Evolutionary conservation across 2,797 vertebrate species (phyloP).

Genomic region (Phoxinus dragarum): DNA sequence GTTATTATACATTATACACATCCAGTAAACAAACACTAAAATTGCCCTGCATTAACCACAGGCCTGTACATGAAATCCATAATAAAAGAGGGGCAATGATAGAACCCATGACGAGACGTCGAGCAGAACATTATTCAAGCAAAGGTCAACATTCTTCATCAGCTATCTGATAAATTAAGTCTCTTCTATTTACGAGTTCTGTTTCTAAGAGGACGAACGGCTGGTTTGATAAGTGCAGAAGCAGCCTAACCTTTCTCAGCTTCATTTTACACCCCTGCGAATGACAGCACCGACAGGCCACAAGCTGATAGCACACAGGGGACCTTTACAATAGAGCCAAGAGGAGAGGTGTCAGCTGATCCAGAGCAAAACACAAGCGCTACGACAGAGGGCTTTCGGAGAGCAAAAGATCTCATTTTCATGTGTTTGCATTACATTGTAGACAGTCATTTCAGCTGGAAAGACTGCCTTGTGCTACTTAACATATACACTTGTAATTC

Average conservation of each 20-base stretch:
- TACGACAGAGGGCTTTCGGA: conserved; percentile 6
- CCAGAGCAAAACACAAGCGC: conserved; percentile 41
- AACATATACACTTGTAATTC: neutral
- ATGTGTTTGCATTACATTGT: neutral
- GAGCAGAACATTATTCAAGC: conserved; percentile 29
- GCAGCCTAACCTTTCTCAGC: conserved; percentile 50
- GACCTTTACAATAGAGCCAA: conserved; percentile 47
- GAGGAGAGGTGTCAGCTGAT: conserved; percentile 51
- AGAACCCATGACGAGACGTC: neutral
- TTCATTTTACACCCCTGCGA: conserved; percentile 50
- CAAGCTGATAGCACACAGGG: conserved; percentile 56
- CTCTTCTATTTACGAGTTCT: conserved; percentile 26
- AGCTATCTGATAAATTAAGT: conserved; percentile 7
- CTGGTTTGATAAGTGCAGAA: conserved; percentile 25
- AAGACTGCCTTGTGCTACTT: neutral
- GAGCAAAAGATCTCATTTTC: neutral
- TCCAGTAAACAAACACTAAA: neutral
- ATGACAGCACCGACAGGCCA: conserved; percentile 52
- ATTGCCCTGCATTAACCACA: neutral
- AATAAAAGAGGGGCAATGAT: neutral
- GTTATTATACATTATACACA: conserved; percentile 12
- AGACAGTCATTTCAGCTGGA: neutral
- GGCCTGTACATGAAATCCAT: neutral
- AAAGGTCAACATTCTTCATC: conserved; percentile 41
- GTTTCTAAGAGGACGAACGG: conserved; percentile 28